Evolutionary conservation across 2,888 invertebrate species (phyloP).

Genomic region (Sicus ferrugineus): DNA sequence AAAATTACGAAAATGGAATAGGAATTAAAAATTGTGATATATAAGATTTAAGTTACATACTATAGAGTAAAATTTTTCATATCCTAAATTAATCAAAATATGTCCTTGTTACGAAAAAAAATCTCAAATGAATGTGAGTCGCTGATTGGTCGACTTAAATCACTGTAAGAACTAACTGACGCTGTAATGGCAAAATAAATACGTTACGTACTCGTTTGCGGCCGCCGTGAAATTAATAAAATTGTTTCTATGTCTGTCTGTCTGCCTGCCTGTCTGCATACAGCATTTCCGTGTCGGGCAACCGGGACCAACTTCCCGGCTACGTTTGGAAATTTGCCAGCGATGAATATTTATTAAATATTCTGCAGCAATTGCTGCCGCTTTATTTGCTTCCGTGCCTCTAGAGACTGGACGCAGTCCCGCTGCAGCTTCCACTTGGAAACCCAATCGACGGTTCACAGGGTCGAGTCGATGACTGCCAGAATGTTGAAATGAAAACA

Average conservation of each 20-base stretch:
- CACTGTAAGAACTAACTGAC: background rate
- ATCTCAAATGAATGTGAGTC: too few relatives aligned
- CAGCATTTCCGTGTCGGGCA: background rate
- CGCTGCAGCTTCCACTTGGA: too few relatives aligned
- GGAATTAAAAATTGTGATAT: too few relatives aligned
- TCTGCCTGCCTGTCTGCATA: too few relatives aligned
- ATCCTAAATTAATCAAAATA: too few relatives aligned
- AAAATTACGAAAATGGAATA: too few relatives aligned
- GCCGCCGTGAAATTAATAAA: slow-evolving; percentile 20
- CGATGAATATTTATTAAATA: slow-evolving; percentile 34
- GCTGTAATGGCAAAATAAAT: slow-evolving; percentile 5
- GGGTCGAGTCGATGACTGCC: slow-evolving; percentile 15
- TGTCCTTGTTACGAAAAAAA: too few relatives aligned
- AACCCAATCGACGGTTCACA: background rate
- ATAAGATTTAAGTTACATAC: too few relatives aligned
- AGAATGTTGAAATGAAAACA: slow-evolving; percentile 26
- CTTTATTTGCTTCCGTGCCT: slow-evolving; percentile 27
- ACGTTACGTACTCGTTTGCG: background rate
- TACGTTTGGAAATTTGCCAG: slow-evolving; percentile 28
- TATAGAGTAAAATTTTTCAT: too few relatives aligned
- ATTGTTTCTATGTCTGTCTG: slow-evolving; percentile 19
- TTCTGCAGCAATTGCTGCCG: slow-evolving; percentile 30
- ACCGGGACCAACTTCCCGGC: slow-evolving; percentile 3
- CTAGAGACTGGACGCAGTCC: too few relatives aligned
- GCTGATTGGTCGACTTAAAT: background rate